Conservation (phyloP, 2,888 invertebrate species). For the Parasteatoda lunata region DNA sequence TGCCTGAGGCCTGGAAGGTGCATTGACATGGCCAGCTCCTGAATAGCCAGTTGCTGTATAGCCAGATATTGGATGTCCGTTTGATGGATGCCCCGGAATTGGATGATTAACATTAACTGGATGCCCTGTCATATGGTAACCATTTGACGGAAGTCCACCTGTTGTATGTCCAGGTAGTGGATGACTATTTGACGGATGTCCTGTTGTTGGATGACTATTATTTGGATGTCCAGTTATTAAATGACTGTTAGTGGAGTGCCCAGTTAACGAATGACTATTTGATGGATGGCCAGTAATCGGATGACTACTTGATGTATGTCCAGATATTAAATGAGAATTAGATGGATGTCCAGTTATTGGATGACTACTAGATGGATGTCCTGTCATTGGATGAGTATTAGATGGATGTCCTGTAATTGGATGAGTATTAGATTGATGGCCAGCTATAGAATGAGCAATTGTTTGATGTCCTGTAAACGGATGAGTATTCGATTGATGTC, state of each 20-base stretch:
- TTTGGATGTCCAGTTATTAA: neutral
- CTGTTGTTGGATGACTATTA: slow-evolving; percentile 3
- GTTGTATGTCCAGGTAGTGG: slow-evolving; percentile 4
- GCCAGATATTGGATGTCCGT: slow-evolving; percentile 2
- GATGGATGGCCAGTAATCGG: neutral
- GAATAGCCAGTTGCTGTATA: slow-evolving; percentile 6
- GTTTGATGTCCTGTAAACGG: slow-evolving; percentile 1
- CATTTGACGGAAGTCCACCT: slow-evolving; percentile 15
- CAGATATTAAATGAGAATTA: neutral
- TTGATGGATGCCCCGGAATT: slow-evolving; percentile 15
- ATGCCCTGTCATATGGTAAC: neutral
- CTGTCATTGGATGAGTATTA: neutral
- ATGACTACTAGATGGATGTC: neutral
- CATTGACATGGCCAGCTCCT: neutral
- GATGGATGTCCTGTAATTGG: neutral
- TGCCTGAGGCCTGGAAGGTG: slow-evolving; percentile 14
- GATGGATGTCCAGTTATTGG: neutral
- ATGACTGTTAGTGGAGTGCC: neutral
- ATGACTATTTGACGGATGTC: slow-evolving; percentile 7
- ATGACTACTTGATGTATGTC: neutral
- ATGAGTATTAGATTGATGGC: slow-evolving; percentile 9
- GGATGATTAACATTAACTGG: neutral
- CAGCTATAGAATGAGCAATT: neutral
- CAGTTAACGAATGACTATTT: neutral
- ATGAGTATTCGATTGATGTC: slow-evolving; percentile 23